These are phyloP conservation scores for Rotaria magnacalcarata DNA, from an alignment of 2,888 invertebrate species.

Conservation along the genomic window DNA sequence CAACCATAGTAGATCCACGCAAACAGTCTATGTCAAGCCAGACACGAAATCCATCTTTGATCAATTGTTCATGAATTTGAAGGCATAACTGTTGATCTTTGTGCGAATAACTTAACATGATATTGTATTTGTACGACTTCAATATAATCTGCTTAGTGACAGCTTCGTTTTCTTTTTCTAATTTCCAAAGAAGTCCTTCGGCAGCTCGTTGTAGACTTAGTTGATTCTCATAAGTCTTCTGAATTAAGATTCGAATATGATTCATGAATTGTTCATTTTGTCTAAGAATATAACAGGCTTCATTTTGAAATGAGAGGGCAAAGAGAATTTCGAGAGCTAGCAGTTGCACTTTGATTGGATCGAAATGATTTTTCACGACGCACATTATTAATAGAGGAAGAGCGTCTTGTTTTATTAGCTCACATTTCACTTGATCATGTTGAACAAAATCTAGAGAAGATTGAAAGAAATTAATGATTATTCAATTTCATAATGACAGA, in stretches of 20 bases:
- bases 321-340: background rate
- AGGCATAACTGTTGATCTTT: background rate
- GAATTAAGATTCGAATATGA: background rate
- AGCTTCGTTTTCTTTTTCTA: constrained; percentile 1
- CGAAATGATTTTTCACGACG: background rate
- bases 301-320: background rate
- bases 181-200: constrained; percentile 21
- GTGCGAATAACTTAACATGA: constrained; percentile 36
- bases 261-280: background rate
- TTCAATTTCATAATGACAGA: background rate
- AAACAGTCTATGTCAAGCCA: constrained; percentile 19
- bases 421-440: constrained; percentile 5
- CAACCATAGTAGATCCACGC: background rate
- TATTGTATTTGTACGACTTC: background rate
- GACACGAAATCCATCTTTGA: background rate
- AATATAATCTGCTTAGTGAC: background rate
- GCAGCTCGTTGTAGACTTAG: background rate
- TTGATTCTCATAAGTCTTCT: background rate
- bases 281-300: background rate
- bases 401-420: background rate
- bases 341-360: background rate
- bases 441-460: background rate
- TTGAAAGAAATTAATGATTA: background rate
- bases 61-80: constrained; percentile 32
- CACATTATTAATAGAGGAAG: background rate